phyloP scores from a whole-genome alignment of 2,888 invertebrate species.

The Drosophila nr. medialis region DNA sequence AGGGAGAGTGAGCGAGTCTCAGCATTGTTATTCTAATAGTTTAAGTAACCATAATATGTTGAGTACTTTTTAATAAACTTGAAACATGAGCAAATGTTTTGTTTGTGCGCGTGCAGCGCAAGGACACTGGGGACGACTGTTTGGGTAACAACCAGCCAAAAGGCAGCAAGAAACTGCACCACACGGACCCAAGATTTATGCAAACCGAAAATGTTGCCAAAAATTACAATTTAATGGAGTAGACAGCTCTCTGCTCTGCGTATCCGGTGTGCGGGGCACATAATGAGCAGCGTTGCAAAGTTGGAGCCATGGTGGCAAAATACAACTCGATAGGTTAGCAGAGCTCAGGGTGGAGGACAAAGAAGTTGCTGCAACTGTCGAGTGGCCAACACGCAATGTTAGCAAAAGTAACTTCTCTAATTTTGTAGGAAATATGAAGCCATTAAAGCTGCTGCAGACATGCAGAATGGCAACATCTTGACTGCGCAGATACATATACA shows the following conservation, averaged over 20 bases:
- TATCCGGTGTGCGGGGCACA: constrained; percentile 50
- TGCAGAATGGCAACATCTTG: constrained; percentile 77
- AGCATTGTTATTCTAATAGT: constrained; percentile 77
- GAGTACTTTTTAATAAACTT: constrained; percentile 81
- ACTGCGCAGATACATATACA: constrained; percentile 63
- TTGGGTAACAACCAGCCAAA: constrained; percentile 16
- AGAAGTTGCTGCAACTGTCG: constrained; percentile 8
- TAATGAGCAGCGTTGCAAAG: constrained; percentile 77
- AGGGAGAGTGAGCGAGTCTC: constrained; percentile 19
- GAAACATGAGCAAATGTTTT: constrained; percentile 73
- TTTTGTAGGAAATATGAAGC: constrained; percentile 83
- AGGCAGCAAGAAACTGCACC: constrained; percentile 45
- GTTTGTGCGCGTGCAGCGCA: constrained; percentile 55
- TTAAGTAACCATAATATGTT: constrained; percentile 81
- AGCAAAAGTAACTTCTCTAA: constrained; percentile 80
- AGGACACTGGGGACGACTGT: constrained; percentile 52
- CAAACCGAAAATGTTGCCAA: constrained; percentile 80
- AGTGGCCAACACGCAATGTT: constrained; percentile 60
- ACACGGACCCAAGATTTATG: constrained; percentile 73
- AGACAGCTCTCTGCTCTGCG: constrained; percentile 41
- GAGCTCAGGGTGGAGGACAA: constrained; percentile 1
- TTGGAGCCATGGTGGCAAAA: constrained; percentile 35
- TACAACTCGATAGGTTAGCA: constrained; percentile 31
- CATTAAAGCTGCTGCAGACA: constrained; percentile 80
- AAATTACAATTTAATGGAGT: constrained; percentile 83